Evolutionary conservation across 2,113 vertebrate genomes (phyloP), one percentile per base, ranked within the genome.

Genomic region (Rallus limicola): DNA sequence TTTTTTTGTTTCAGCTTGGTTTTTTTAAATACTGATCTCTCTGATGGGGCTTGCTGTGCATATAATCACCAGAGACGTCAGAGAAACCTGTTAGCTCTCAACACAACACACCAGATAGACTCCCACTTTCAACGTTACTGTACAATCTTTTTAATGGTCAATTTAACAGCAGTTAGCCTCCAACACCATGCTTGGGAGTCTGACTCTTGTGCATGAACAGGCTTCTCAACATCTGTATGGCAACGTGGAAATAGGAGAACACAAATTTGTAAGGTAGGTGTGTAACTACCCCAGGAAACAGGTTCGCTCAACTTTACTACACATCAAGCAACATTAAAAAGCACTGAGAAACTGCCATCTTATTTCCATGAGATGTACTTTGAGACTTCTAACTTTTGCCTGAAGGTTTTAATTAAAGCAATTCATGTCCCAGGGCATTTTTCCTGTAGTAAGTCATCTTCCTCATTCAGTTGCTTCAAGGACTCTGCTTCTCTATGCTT

Each of bases 341-440:
- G 8, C 60, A 78, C 70, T 34, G 77, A 68, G 85, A 60, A 95
- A 89, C 55, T 74, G 55, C 77, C 31, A 75, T 89, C 86, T 92
- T 79, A 92, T 90, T 92, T 95, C 82, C 84, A 93, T 83, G 85
- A 93, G 82, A 92, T 70, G 72, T 90, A 88, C 93, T 97, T 82
- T 56, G 91, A 96, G 84, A 91, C 75, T 92, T 91, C 46, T 90
- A 91, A 86, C 92, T 93, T 86, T 70, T 68, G 94, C 96, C 86
- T 82, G 69, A 62, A 82, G 89, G 74, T 82, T 93, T 93, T 88
- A 95, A 96, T 94, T 95, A 90, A 94, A 96, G 92, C 83, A 90
- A 69, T 69, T 95, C 86, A 50, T 56, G 86, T 82, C 86, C 86
- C 92, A 91, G 77, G 76, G 88, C 93, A 78, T 58, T 90, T 84